Percentiles rank a stretch among this genome's conserved stretches.
These are phyloP conservation scores for Mus spretus DNA, from an alignment of 2,797 vertebrate genomes.

Conservation along the genomic window DNA sequence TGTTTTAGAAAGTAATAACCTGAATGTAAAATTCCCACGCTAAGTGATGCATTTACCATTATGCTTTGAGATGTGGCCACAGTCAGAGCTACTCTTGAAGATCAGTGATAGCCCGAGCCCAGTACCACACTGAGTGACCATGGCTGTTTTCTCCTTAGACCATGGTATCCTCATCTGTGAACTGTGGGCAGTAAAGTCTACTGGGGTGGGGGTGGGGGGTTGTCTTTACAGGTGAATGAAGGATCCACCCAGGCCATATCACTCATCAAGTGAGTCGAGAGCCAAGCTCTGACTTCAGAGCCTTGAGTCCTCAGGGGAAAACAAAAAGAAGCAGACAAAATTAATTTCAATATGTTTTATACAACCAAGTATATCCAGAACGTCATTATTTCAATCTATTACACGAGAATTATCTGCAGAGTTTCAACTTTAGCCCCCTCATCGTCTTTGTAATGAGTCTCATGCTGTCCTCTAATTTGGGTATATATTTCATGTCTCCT, in stretches of 20 bases:
- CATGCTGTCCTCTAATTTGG: not conserved
- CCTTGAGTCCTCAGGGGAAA: not conserved
- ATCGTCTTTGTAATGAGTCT: not conserved
- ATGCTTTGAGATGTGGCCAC: not conserved
- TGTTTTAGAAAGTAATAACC: conserved; percentile 24
- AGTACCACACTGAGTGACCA: not conserved
- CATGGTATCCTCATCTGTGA: conserved; percentile 16
- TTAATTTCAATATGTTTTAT: conserved; percentile 15
- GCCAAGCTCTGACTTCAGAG: not conserved
- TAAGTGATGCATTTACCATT: conserved; percentile 25
- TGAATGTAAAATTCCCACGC: conserved; percentile 31
- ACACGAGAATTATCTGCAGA: conserved; percentile 4
- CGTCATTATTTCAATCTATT: not conserved
- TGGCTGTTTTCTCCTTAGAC: not conserved
- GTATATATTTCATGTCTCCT: not conserved
- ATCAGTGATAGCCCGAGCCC: not conserved
- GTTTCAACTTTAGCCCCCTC: not conserved
- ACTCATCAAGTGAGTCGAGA: not conserved
- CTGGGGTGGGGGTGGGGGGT: not conserved
- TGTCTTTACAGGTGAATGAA: not conserved
- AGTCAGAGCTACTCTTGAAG: conserved; percentile 22
- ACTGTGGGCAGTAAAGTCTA: not conserved
- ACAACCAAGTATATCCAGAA: not conserved
- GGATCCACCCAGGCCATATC: not conserved
- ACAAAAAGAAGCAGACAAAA: not conserved